Conservation (phyloP, 2,888 invertebrate genomes). For the Diloba caeruleocephala region DNA sequence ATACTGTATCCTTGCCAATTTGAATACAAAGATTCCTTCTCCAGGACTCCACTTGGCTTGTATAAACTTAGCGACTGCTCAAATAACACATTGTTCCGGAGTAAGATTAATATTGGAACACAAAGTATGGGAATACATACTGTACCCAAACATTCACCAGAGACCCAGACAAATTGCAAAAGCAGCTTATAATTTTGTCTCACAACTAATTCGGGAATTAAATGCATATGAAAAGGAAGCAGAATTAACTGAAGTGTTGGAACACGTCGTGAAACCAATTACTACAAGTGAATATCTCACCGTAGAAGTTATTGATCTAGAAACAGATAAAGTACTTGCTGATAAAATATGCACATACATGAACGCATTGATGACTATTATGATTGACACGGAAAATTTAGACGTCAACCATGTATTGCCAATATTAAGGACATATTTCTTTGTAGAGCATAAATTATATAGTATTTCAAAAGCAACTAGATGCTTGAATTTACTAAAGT, state of each 20-base stretch:
- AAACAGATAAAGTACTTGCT: constrained; percentile 46
- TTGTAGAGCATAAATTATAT: constrained; percentile 27
- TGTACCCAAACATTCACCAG: constrained; percentile 39
- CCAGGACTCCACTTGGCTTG: constrained; percentile 48
- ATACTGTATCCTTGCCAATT: constrained; percentile 38
- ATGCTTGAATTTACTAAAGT: constrained; percentile 12
- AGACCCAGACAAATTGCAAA: constrained; percentile 39
- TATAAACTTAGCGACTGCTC: constrained; percentile 48
- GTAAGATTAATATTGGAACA: constrained; percentile 47
- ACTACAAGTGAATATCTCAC: constrained; percentile 45
- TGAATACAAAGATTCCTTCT: constrained; percentile 29
- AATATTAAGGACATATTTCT: constrained; percentile 42
- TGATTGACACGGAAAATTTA: constrained; percentile 47
- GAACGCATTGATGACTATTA: constrained; percentile 43
- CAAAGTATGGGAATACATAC: constrained; percentile 53
- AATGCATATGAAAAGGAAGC: constrained; percentile 58
- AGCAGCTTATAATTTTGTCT: constrained; percentile 54
- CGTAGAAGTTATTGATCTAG: constrained; percentile 41
- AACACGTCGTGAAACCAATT: constrained; percentile 55
- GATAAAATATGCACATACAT: constrained; percentile 50
- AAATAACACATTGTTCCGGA: constrained; percentile 59
- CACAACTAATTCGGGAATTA: constrained; percentile 58
- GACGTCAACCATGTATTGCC: constrained; percentile 51
- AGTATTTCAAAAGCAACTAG: constrained; percentile 32
- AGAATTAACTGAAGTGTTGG: constrained; percentile 52